Evolutionary conservation across 2,113 vertebrate genomes (phyloP).

Genomic region (Columbina picui): DNA sequence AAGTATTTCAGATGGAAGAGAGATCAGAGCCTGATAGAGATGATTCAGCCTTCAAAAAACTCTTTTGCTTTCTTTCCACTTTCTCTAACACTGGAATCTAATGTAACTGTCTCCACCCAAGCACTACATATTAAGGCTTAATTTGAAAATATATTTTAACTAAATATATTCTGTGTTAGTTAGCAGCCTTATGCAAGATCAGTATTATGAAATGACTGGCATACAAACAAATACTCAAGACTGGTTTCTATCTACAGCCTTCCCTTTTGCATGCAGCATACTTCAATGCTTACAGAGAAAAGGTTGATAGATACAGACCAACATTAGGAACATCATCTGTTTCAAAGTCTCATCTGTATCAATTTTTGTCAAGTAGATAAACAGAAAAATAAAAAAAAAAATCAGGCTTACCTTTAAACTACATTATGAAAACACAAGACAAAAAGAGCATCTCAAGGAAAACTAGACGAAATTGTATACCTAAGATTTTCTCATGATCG

Average conservation of each 20-base stretch:
- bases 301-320: background rate
- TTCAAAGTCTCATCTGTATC: background rate
- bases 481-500: background rate
- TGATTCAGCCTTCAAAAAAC: background rate
- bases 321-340: background rate
- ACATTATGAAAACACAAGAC: background rate
- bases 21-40: background rate
- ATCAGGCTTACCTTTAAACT: slow-evolving; percentile 2
- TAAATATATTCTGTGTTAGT: background rate
- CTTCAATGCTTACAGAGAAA: background rate
- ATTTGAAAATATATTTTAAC: background rate
- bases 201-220: background rate
- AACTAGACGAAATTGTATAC: background rate
- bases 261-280: background rate
- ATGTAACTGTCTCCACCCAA: background rate
- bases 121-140: background rate
- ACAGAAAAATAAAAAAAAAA: background rate
- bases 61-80: background rate
- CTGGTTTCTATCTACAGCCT: background rate
- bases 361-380: background rate
- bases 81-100: background rate
- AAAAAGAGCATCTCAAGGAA: slow-evolving; percentile 27
- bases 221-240: background rate
- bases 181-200: background rate
- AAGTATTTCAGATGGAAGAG: background rate